Base-by-base conservation (phyloP, 2,797 vertebrate genomes). In the Pseudochaenichthys georgianus region DNA sequence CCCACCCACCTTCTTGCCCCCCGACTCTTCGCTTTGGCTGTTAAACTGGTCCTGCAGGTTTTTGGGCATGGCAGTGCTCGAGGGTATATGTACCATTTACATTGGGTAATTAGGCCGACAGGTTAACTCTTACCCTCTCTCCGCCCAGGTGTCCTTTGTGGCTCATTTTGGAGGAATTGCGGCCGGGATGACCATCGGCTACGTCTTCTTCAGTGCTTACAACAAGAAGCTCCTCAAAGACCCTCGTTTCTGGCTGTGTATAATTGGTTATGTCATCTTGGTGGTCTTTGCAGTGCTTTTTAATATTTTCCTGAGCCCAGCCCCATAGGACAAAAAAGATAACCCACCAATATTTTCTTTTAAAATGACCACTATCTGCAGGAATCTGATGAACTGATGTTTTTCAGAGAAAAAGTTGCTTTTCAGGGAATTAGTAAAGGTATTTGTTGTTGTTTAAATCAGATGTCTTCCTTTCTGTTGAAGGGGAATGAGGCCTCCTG, bases 181-280 rank as follows among this genome's bases (percentile, higher is more conserved):
- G 54, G 96, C 97, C 2, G 97, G 97, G 16, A 97, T 98, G 96
- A 96, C 96, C 46, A 84, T 98, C 5, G 97, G 97, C 62, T 98
- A 97, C 54, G 95, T 96, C 13, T 97, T 98, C 89, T 98, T 98
- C 87, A 97, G 95, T 61, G 95, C 87, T 75, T 98, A 96, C 88
- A 92, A 96, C 89, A 85, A 93, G 79, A 95, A 95, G 53, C 90
- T 98, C 4, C 90, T 97, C 38, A 96, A 95, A 86, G 97, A 98
- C 77, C 95, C 96, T 1, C 95, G 95, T 31, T 98, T 98, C 87
- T 98, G 97, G 97, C 53, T 96, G 9, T 96, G 96, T 57, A 96
- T 98, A 41, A 92, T 92, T 13, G 95, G 91, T 9, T 98, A 95
- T 61, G 7, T 93, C 0, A 64, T 84, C 42, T 98, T 94, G 75